Percentiles rank a stretch among this genome's conserved stretches.
Evolutionary conservation across 2,113 vertebrate genomes (phyloP).

Genomic region (Callipepla squamata): DNA sequence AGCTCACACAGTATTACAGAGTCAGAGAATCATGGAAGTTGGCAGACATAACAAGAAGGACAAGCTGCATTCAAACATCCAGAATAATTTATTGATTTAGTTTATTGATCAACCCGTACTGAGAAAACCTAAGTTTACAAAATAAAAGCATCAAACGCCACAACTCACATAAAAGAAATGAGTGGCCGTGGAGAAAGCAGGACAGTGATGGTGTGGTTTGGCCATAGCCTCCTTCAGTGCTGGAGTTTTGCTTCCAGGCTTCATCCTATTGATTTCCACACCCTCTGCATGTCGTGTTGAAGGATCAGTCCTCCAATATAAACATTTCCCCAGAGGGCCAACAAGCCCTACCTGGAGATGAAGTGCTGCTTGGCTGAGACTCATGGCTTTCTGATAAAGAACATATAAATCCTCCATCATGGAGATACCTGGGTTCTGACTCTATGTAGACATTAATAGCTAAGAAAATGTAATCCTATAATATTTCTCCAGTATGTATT

Average conservation of each 20-base stretch:
- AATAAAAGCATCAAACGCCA: not conserved
- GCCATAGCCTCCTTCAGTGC: not conserved
- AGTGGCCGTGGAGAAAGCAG: not conserved
- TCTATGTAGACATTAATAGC: not conserved
- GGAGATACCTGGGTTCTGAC: not conserved
- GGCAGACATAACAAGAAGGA: not conserved
- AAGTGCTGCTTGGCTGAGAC: not conserved
- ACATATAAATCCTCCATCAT: accelerated
- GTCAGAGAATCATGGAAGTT: too few species aligned
- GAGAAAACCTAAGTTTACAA: not conserved
- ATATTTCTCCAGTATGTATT: not conserved
- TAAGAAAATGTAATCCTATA: not conserved
- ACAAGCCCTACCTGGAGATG: not conserved
- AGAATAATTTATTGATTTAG: not conserved
- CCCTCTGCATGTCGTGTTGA: not conserved
- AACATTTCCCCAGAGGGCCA: not conserved
- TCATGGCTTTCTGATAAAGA: not conserved
- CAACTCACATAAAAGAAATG: not conserved
- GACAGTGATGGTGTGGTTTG: not conserved
- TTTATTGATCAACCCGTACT: not conserved
- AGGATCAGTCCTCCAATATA: not conserved
- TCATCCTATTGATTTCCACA: not conserved
- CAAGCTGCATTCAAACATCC: not conserved
- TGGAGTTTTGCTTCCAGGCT: not conserved
- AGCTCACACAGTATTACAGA: not conserved